Percentiles rank a stretch among this genome's conserved stretches.
Evolutionary conservation across 2,888 invertebrate genomes (phyloP).

Genomic region (Pelosia muscerda): DNA sequence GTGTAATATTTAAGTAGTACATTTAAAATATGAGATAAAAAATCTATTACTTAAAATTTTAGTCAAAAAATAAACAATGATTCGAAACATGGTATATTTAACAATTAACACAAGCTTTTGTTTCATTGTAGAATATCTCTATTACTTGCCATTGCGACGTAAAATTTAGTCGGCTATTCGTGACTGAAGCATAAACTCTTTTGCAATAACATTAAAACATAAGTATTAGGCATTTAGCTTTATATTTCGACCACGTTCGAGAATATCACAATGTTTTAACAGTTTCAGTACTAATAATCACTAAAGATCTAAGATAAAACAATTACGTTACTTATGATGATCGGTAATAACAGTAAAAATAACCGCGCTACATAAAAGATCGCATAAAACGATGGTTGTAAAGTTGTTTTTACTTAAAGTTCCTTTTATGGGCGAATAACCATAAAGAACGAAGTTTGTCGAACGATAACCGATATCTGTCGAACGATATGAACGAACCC

Average conservation of each 20-base stretch:
- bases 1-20: too few species aligned
- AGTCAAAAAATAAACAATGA: not conserved
- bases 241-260: not conserved
- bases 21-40: too few species aligned
- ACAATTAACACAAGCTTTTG: not conserved
- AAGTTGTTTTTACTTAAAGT: slow-evolving; percentile 83
- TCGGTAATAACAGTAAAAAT: slow-evolving; percentile 65
- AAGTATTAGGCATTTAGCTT: not conserved
- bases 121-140: not conserved
- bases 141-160: not conserved
- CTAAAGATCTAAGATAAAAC: slow-evolving; percentile 58
- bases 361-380: slow-evolving; percentile 70
- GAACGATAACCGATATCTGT: slow-evolving; percentile 75
- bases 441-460: slow-evolving; percentile 79
- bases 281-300: slow-evolving; percentile 55
- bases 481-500: slow-evolving; percentile 54
- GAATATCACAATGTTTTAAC: not conserved
- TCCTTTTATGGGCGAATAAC: slow-evolving; percentile 81
- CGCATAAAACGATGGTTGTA: slow-evolving; percentile 77
- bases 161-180: not conserved
- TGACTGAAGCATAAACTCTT: not conserved
- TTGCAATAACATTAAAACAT: not conserved
- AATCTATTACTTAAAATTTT: too few species aligned
- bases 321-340: slow-evolving; percentile 64
- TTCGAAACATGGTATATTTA: not conserved